Conservation (phyloP, 1,140 invertebrate genomes). For the Asobara japonica region DNA sequence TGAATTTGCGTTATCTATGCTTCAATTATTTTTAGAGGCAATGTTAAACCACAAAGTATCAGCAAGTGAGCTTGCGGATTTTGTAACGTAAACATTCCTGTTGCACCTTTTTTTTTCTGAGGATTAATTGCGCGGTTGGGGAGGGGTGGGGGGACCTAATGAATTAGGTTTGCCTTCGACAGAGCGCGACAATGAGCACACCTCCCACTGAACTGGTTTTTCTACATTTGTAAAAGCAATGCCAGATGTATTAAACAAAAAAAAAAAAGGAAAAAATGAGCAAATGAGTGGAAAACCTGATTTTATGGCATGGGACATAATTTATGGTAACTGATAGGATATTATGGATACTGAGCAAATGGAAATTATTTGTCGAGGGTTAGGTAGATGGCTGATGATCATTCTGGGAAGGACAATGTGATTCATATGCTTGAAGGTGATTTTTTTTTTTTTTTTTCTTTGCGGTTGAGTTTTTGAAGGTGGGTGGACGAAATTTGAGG, state of each 20-base stretch:
- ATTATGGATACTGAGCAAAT: neutral
- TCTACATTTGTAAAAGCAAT: slow-evolving; percentile 16
- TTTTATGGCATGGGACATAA: neutral
- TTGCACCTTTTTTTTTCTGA: neutral
- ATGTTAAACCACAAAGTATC: neutral
- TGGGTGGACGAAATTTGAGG: too few species aligned
- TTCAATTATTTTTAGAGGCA: neutral
- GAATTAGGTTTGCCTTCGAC: slow-evolving; percentile 1
- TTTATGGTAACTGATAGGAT: neutral
- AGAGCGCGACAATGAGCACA: slow-evolving; percentile 20
- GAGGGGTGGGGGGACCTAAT: neutral
- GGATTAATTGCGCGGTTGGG: neutral
- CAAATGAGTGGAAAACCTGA: slow-evolving; percentile 13
- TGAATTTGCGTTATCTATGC: neutral
- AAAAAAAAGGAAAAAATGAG: neutral
- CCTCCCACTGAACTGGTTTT: slow-evolving; percentile 22
- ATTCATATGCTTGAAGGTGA: neutral
- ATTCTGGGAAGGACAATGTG: neutral
- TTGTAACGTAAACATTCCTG: neutral
- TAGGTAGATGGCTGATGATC: neutral
- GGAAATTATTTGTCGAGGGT: neutral
- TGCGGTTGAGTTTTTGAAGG: neutral
- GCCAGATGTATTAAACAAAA: neutral
- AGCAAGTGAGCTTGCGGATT: neutral
- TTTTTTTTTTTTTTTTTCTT: too few species aligned